Base-by-base conservation (phyloP, 2,113 vertebrate species). In the Irena cyanogastra region DNA sequence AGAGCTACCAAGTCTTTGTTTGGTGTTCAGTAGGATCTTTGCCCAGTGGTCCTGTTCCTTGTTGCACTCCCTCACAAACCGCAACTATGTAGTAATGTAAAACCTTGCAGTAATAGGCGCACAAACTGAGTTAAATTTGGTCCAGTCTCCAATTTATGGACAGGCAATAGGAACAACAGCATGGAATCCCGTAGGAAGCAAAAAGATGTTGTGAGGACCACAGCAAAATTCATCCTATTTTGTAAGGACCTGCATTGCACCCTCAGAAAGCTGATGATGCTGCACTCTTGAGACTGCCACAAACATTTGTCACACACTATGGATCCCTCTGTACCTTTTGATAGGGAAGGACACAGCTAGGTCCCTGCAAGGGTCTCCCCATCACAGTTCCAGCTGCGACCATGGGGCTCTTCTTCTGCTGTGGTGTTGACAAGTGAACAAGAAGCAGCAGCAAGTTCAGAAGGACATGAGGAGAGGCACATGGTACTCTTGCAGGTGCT, bases 401-500 rank as follows among this genome's bases (percentile, higher is more conserved):
- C 26, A 5, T 0, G 1, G 49, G 21, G 4, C 4, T 83, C 7
- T 24, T 70, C 30, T 42, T n/a, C 35, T 87, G 63, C 44, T 81
- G 30, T 35, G 16, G 8, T 16, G 23, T 19, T 64, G 50, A 35
- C 11, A 44, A 42, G 4, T 7, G 28, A 82, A 30, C 6, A 56
- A 56, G 45, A 68, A 60, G 37, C 11, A 95, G 21, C 18, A 27
- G 35, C 23, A 60, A 78, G 61, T 56, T 33, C 21, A 27, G 42
- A 50, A 63, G 33, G 24, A 15, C 42, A 21, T 0, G 2, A 53
- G 16, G 9, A 28, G 23, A 30, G 41, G 39, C 0, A 3, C 1
- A 3, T 3, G 3, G 7, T 53, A 16, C 17, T 64, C 26, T 72
- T 7, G 4, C 3, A 20, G 21, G 27, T 82, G 39, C 12, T 10